A percentile compares a stretch with the other conserved stretches of the same genome.
phyloP scores from a whole-genome alignment of 2,113 vertebrate genomes.

The Pitta sordida region DNA sequence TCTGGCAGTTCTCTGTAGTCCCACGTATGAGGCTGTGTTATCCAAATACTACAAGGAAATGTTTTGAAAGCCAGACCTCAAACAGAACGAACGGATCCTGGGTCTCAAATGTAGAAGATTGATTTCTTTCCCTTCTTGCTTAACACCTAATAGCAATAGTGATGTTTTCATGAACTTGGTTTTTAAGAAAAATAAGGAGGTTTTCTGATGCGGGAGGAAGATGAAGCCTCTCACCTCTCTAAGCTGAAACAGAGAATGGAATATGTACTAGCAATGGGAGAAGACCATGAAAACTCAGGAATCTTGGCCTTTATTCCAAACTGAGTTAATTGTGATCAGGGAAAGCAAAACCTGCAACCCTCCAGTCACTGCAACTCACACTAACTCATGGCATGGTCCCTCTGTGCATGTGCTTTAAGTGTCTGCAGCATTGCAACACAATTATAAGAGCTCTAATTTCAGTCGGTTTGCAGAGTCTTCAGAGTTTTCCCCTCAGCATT shows the following conservation, averaged over 20 bases:
- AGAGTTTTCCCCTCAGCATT: background rate
- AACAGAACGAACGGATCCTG: background rate
- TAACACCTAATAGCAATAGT: background rate
- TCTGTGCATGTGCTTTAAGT: background rate
- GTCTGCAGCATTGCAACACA: background rate
- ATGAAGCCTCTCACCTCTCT: background rate
- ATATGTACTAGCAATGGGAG: background rate
- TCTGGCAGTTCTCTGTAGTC: background rate
- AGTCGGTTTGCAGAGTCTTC: background rate
- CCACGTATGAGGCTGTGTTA: background rate
- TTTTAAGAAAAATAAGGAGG: background rate
- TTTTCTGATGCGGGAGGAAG: background rate
- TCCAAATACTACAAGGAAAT: background rate
- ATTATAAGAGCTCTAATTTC: background rate
- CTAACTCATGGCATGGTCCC: background rate
- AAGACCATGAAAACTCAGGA: background rate
- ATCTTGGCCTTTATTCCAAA: background rate
- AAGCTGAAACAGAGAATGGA: background rate
- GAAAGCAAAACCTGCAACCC: background rate
- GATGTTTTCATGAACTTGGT: background rate
- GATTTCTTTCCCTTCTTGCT: background rate
- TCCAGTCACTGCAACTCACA: background rate
- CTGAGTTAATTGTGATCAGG: background rate
- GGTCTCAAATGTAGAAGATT: background rate
- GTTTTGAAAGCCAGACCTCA: background rate